These are phyloP conservation scores for Calosoma granatense DNA, from an alignment of 1,140 invertebrate species.

Conservation along the genomic window DNA sequence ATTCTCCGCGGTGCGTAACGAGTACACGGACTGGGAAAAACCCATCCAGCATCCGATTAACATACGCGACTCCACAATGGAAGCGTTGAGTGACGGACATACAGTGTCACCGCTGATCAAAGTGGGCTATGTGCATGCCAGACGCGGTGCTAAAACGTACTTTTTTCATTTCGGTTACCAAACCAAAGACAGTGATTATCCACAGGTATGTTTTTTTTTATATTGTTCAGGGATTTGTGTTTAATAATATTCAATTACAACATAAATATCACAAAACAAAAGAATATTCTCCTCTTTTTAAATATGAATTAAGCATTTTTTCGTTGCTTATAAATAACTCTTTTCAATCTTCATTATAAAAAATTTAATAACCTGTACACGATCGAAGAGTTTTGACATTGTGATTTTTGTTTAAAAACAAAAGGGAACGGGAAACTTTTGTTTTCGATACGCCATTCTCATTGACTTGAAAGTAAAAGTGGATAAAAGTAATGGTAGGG, in stretches of 20 bases:
- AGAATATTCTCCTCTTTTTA: too few species aligned
- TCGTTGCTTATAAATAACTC: too few species aligned
- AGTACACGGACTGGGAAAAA: slow-evolving; percentile 82
- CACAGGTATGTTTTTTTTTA: slow-evolving; percentile 39
- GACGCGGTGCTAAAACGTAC: slow-evolving; percentile 50
- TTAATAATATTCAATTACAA: too few species aligned
- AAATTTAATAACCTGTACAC: too few species aligned
- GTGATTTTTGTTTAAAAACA: too few species aligned
- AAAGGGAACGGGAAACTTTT: not conserved
- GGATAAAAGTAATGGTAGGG: not conserved
- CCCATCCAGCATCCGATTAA: slow-evolving; percentile 68
- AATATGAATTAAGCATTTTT: too few species aligned
- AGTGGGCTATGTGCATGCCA: slow-evolving; percentile 52
- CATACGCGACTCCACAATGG: slow-evolving; percentile 68
- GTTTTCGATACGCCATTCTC: not conserved
- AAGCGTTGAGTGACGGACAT: slow-evolving; percentile 69
- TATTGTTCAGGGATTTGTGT: not conserved
- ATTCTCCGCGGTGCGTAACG: slow-evolving; percentile 73
- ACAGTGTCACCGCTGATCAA: slow-evolving; percentile 53
- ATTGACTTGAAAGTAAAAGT: not conserved
- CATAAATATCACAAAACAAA: too few species aligned
- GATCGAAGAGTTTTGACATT: too few species aligned
- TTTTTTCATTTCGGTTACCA: slow-evolving; percentile 69
- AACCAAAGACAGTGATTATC: slow-evolving; percentile 53
- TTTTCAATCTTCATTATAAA: too few species aligned